Percentiles rank a stretch among this genome's conserved stretches.
Evolutionary conservation across 2,888 invertebrate species (phyloP).

Genomic region (Pediacus dermestoides): DNA sequence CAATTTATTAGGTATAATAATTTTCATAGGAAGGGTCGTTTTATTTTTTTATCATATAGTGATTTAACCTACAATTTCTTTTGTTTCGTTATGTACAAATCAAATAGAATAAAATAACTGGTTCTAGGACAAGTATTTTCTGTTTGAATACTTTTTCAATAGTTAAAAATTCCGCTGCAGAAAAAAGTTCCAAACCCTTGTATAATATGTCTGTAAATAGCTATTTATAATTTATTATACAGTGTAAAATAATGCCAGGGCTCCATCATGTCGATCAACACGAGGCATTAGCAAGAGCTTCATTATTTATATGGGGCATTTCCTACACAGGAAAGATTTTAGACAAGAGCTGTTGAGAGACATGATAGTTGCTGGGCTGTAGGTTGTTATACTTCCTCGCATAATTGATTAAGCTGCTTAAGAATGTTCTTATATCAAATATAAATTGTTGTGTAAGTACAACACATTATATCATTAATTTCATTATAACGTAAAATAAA

Average conservation of each 20-base stretch:
- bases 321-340: slow-evolving; percentile 23
- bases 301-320: slow-evolving; percentile 38
- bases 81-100: too few species aligned
- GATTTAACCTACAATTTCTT: too few species aligned
- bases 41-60: too few species aligned
- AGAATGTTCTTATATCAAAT: slow-evolving; percentile 14
- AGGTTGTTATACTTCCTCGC: slow-evolving; percentile 37
- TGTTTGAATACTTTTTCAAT: too few species aligned
- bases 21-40: too few species aligned
- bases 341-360: slow-evolving; percentile 38
- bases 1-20: too few species aligned
- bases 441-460: not conserved
- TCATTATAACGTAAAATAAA: not conserved
- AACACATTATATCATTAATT: not conserved
- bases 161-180: slow-evolving; percentile 15
- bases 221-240: slow-evolving; percentile 45
- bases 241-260: slow-evolving; percentile 34
- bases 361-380: slow-evolving; percentile 37
- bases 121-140: too few species aligned
- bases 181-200: slow-evolving; percentile 32
- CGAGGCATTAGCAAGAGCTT: slow-evolving; percentile 32
- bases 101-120: too few species aligned
- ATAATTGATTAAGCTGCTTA: slow-evolving; percentile 33
- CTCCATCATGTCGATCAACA: slow-evolving; percentile 41
- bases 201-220: slow-evolving; percentile 40